Percentiles rank a stretch among this genome's conserved stretches.
phyloP scores from a whole-genome alignment of 2,888 invertebrate genomes.

The Drosophila niveifrons region DNA sequence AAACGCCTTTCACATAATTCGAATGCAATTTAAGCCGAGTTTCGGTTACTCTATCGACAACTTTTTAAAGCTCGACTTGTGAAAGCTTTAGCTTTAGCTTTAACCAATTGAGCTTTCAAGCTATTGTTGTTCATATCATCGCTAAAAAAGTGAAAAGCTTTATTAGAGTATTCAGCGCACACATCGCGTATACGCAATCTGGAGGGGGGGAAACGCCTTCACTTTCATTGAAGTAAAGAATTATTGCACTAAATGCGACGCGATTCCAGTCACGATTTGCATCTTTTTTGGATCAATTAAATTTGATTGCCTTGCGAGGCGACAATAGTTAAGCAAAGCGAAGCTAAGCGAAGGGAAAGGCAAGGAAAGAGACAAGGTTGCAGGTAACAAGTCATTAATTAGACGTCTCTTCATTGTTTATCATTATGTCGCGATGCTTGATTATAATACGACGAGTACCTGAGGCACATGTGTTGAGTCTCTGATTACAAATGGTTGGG shows the following conservation, averaged over 20 bases:
- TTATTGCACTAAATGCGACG: slow-evolving; percentile 15
- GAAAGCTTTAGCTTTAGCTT: too few species aligned
- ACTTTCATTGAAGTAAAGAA: slow-evolving; percentile 56
- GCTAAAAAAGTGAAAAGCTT: slow-evolving; percentile 8
- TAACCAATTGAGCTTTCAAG: slow-evolving; percentile 1
- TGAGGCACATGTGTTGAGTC: slow-evolving; percentile 7
- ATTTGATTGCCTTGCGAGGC: slow-evolving; percentile 27
- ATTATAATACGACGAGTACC: slow-evolving; percentile 42
- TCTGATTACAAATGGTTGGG: slow-evolving; percentile 22
- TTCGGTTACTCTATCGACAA: neutral
- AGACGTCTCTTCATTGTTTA: slow-evolving; percentile 42
- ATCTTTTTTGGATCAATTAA: slow-evolving; percentile 34
- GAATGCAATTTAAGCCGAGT: neutral
- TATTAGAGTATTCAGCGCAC: neutral
- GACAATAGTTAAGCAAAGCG: neutral
- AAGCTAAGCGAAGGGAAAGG: neutral
- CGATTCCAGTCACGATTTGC: slow-evolving; percentile 61
- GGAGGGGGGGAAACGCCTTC: slow-evolving; percentile 37
- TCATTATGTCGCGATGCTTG: slow-evolving; percentile 41
- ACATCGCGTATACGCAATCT: slow-evolving; percentile 19
- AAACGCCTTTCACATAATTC: slow-evolving; percentile 48
- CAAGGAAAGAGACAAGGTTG: neutral
- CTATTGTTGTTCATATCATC: neutral
- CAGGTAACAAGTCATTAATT: slow-evolving; percentile 51
- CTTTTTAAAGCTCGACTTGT: neutral